Evolutionary conservation across 2,888 invertebrate species (phyloP).

Genomic region (Girardia tigrina): DNA sequence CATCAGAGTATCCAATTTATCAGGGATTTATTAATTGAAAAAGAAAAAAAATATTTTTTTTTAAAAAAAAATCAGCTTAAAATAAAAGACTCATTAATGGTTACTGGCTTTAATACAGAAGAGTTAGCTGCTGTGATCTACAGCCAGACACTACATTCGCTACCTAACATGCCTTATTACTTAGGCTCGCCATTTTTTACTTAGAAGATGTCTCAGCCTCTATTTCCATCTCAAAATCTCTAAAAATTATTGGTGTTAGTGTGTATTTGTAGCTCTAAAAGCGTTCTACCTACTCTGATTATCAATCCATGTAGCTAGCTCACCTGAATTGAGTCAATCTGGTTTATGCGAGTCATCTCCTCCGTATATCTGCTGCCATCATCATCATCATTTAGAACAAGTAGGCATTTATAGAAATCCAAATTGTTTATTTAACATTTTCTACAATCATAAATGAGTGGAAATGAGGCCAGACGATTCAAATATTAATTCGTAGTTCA

Average conservation of each 20-base stretch:
- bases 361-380: slow-evolving; percentile 11
- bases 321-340: slow-evolving; percentile 17
- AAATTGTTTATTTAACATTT: slow-evolving; percentile 18
- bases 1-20: slow-evolving; percentile 15
- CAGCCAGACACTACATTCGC: slow-evolving; percentile 14
- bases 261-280: background rate
- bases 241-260: background rate
- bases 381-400: slow-evolving; percentile 16
- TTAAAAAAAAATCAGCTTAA: slow-evolving; percentile 18
- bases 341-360: background rate
- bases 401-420: slow-evolving; percentile 23
- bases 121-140: slow-evolving; percentile 17
- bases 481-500: slow-evolving; percentile 17
- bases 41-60: background rate
- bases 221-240: slow-evolving; percentile 4
- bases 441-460: background rate
- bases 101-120: slow-evolving; percentile 4
- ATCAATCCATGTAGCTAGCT: slow-evolving; percentile 19
- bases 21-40: slow-evolving; percentile 8
- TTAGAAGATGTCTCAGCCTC: slow-evolving; percentile 15
- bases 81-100: slow-evolving; percentile 23
- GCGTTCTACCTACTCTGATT: slow-evolving; percentile 18
- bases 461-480: slow-evolving; percentile 23
- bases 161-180: slow-evolving; percentile 15
- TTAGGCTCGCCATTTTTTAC: slow-evolving; percentile 16